Evolutionary conservation across 2,888 invertebrate species (phyloP), one percentile per base, ranked within the genome.

Genomic region (Hybos culiciformis): DNA sequence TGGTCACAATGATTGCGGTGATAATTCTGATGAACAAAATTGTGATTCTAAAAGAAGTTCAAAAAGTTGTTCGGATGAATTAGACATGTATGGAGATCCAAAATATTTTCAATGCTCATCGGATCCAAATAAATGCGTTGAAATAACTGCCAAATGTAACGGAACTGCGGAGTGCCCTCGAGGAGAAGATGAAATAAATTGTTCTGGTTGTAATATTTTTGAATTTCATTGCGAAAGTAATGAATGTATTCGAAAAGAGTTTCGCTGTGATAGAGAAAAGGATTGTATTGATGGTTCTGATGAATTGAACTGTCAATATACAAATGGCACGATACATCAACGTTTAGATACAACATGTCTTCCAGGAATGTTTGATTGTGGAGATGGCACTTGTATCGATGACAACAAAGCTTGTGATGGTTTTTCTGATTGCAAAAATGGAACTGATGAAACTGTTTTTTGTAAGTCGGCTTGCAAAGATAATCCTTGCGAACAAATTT

Each of bases 221-320:
- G 79, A 64, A 67, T 82, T 72, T 58, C 74, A 75, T 44, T 88
- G 88, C 56, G 61, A 62, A 4, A 77, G 75, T 7, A 66, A 69
- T 40, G 70, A 66, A 37, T 75, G 87, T 51, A 71, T 87, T 26
- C 67, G 72, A 0, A 53, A 54, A 3, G 54, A 62, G 8, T 77
- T 77, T 70, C 54, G 76, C 48, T 77, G 75, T 68, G 72, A 86
- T 52, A 69, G 72, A 0, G 56, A 58, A 0, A 68, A 72, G 40
- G 82, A 87, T 55, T 88, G 87, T 56, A 60, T 60, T 0, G 86
- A 87, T 55, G 73, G 73, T 11, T 78, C 79, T 1, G 87, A 88
- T 55, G 87, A 88, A 58, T 67, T 73, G 41, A 75, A 72, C 49
- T 73, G 72, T 9, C 53, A 55, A 4, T 50, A 51, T 15, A 43